These are phyloP conservation scores for Blastomussa wellsi DNA, from an alignment of 92 coral and sea anemone genomes.

Conservation along the genomic window DNA sequence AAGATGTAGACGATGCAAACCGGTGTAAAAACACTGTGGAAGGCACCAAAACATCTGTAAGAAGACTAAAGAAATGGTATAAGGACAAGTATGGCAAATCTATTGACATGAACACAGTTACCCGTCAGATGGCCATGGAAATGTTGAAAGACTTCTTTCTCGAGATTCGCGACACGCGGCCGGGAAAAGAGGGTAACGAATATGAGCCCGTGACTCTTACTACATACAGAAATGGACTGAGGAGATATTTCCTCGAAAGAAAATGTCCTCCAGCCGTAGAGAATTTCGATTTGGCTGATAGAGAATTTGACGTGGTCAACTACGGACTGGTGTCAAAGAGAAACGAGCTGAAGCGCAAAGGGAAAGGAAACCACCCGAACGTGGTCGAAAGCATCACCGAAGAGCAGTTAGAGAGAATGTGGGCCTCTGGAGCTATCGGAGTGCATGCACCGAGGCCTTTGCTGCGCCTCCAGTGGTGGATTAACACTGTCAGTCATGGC, in stretches of 20 bases:
- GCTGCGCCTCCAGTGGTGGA: conserved; percentile 98
- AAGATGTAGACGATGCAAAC: conserved; percentile 95
- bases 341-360: conserved; percentile 97
- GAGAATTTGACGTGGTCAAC: conserved; percentile 98
- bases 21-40: conserved; percentile 99
- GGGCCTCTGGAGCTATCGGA: conserved; percentile 99
- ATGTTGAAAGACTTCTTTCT: conserved; percentile 96
- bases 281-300: conserved; percentile 98
- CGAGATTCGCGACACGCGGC: conserved; percentile 98
- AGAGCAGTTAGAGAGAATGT: conserved; percentile 98
- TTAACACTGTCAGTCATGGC: conserved; percentile 96
- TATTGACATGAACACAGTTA: conserved; percentile 91
- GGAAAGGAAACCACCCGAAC: conserved; percentile 99
- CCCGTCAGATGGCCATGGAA: conserved; percentile 87
- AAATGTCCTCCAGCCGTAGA: conserved; percentile 98
- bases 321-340: conserved; percentile 97
- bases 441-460: conserved; percentile 97
- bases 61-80: conserved; percentile 98
- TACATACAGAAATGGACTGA: conserved; percentile 95
- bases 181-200: conserved; percentile 99
- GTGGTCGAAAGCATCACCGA: conserved; percentile 99
- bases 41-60: conserved; percentile 97
- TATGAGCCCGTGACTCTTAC: conserved; percentile 99
- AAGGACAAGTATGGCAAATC: conserved; percentile 97
- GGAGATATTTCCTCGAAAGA: conserved; percentile 97